phyloP scores from a whole-genome alignment of 2,797 vertebrate genomes.

The Acanthis flammea region DNA sequence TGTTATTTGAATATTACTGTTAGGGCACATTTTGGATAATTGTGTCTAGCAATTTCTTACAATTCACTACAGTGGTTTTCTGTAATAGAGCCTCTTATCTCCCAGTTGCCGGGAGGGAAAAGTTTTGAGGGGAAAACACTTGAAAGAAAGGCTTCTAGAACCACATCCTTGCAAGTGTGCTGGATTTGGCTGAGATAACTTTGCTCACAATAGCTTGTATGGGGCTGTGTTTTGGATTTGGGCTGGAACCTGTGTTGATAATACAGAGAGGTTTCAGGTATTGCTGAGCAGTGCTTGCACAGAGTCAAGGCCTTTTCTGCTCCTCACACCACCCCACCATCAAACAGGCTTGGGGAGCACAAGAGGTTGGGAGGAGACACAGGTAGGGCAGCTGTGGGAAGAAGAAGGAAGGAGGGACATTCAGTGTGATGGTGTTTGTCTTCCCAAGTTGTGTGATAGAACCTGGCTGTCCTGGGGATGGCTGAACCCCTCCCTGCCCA shows the following conservation, averaged over 20 bases:
- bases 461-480: not conserved
- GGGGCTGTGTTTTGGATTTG: not conserved
- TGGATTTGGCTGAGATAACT: not conserved
- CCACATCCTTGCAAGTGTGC: not conserved
- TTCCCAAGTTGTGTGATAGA: too few relatives aligned
- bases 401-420: not conserved
- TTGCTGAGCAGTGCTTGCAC: not conserved
- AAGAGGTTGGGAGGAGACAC: not conserved
- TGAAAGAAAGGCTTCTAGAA: not conserved
- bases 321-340: not conserved
- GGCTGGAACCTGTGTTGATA: not conserved
- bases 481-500: not conserved
- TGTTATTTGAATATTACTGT: slow-evolving; percentile 23
- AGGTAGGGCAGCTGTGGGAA: not conserved
- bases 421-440: not conserved
- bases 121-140: not conserved
- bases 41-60: slow-evolving; percentile 5
- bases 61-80: not conserved
- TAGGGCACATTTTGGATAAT: slow-evolving; percentile 21
- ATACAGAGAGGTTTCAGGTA: not conserved
- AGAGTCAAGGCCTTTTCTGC: not conserved
- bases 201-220: not conserved
- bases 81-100: not conserved
- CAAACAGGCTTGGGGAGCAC: not conserved
- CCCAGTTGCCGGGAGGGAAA: not conserved